Base-by-base conservation (phyloP, 1,140 invertebrate species). In the Eumaeus atala region DNA sequence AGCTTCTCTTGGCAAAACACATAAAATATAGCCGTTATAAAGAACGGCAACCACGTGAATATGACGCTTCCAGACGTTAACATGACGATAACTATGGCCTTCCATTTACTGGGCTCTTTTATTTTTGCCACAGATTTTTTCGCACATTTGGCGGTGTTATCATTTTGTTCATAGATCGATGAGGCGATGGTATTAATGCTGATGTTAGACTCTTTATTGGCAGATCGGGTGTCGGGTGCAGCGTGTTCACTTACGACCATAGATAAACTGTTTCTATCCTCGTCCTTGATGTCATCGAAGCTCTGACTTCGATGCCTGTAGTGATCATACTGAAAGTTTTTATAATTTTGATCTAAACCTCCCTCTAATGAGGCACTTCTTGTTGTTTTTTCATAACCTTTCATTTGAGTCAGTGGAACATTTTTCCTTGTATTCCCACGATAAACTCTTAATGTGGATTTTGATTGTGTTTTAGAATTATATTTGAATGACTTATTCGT, bases 51-150 rank as follows among this genome's bases (percentile, higher is more conserved):
- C 83, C 83, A 86, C 3, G 83, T 84, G 3, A 72, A 53, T 58
- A 90, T 67, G 58, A 91, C 90, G 65, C 88, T 88, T 8, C 88
- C 86, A 0, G 88, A 87, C 28, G 90, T 90, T n/a, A 90, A 77
- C 63, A 90, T 66, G 0, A 91, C 90, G 12, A 91, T 78, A 58
- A 88, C 89, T 3, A 90, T 79, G 0, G 90, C 90, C 62, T 89
- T 85, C 83, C 87, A 90, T 73, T 89, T 90, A 33, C 80, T 88
- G 4, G 88, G 87, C 34, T 77, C 67, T 58, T 74, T 82, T 14
- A 59, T 11, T 58, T 70, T 76, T 7, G 40, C 53, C 50, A 47
- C 67, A 9, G 12, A 9, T 33, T 55, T 56, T 12, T 12, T 9
- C 14, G 17, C 28, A 37, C 36, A 16, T 56, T 42, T 48, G 16